Evolutionary conservation across 2,888 invertebrate genomes (phyloP).

Genomic region (Cyaniris semiargus): DNA sequence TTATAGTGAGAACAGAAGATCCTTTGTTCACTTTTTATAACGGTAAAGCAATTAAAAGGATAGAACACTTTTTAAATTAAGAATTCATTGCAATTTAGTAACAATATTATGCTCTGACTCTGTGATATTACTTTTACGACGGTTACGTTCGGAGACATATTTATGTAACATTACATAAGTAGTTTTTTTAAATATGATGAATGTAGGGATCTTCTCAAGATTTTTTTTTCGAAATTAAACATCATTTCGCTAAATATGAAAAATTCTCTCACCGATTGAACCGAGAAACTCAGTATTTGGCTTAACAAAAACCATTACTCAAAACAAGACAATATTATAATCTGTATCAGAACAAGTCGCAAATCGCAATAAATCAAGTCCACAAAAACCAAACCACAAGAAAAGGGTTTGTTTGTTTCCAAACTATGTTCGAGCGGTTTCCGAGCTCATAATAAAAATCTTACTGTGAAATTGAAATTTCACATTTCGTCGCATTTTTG

Average conservation of each 20-base stretch:
- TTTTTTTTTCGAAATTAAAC: too few species aligned
- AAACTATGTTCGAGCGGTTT: constrained; percentile 69
- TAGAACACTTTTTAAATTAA: background rate
- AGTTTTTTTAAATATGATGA: too few species aligned
- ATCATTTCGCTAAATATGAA: too few species aligned
- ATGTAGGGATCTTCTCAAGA: too few species aligned
- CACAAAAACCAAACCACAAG: constrained; percentile 62
- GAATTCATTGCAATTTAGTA: too few species aligned
- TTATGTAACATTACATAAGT: too few species aligned
- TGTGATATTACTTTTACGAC: too few species aligned
- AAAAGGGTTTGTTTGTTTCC: constrained; percentile 77
- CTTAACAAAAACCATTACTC: background rate
- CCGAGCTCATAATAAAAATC: constrained; percentile 66
- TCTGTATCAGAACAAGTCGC: constrained; percentile 58
- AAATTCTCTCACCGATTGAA: background rate
- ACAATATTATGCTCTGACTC: too few species aligned
- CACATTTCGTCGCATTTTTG: constrained; percentile 57
- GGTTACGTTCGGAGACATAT: too few species aligned
- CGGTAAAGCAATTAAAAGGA: background rate
- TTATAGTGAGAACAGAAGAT: constrained; percentile 17
- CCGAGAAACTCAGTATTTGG: background rate
- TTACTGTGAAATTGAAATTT: constrained; percentile 68
- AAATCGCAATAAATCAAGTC: constrained; percentile 70
- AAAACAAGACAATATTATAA: background rate
- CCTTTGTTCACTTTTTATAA: background rate